A percentile compares a stretch with the other conserved stretches of the same genome.
Evolutionary conservation across 1,140 invertebrate genomes (phyloP).

Genomic region (Telenomus remus): DNA sequence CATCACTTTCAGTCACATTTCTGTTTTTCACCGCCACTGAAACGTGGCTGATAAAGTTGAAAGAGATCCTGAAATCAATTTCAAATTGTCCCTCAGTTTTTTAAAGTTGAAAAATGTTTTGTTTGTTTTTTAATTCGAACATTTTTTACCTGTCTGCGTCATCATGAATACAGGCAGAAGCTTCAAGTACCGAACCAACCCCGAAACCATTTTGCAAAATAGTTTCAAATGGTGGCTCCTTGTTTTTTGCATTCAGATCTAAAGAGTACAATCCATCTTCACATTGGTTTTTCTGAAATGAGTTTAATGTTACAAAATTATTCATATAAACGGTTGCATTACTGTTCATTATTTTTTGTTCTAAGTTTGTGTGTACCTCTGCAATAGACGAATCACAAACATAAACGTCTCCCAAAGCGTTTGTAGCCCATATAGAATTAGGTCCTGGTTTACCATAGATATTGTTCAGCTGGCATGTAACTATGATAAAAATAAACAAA

Average conservation of each 20-base stretch:
- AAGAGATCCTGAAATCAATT: slow-evolving; percentile 75
- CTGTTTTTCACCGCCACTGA: slow-evolving; percentile 80
- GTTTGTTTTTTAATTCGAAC: slow-evolving; percentile 4
- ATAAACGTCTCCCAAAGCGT: slow-evolving; percentile 86
- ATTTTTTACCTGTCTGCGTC: slow-evolving; percentile 78
- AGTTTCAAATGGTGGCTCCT: slow-evolving; percentile 80
- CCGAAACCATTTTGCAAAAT: slow-evolving; percentile 80
- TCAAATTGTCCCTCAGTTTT: slow-evolving; percentile 1
- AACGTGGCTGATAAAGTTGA: slow-evolving; percentile 85
- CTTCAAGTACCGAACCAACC: slow-evolving; percentile 79
- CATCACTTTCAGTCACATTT: slow-evolving; percentile 81
- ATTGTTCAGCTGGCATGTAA: slow-evolving; percentile 83
- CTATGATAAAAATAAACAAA: slow-evolving; percentile 59
- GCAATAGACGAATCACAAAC: slow-evolving; percentile 82
- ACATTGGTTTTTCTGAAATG: slow-evolving; percentile 68
- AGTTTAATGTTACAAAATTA: too few relatives aligned
- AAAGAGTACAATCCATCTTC: slow-evolving; percentile 72
- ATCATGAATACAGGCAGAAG: slow-evolving; percentile 83
- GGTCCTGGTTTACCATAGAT: slow-evolving; percentile 80
- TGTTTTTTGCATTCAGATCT: slow-evolving; percentile 82
- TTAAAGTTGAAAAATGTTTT: slow-evolving; percentile 11
- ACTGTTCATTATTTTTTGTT: too few relatives aligned
- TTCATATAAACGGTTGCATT: too few relatives aligned
- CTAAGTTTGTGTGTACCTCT: slow-evolving; percentile 68
- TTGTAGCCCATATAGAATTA: slow-evolving; percentile 86